A percentile compares a stretch with the other conserved stretches of the same genome.
These are phyloP conservation scores for Danio albolineatus DNA, from an alignment of 2,797 vertebrate genomes.

Conservation along the genomic window DNA sequence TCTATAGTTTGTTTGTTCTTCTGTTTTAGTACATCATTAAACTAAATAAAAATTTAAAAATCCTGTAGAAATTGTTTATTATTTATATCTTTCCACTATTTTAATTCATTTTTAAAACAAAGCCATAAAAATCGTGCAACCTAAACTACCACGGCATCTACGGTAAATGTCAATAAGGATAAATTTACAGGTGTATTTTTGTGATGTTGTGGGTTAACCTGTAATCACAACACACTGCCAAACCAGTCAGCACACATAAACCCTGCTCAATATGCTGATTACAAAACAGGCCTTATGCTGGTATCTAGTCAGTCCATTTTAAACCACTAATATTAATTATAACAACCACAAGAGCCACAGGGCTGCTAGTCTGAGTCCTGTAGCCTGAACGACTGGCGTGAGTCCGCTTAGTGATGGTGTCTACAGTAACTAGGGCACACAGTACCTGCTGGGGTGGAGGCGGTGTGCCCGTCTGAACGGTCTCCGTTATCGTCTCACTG, in stretches of 20 bases:
- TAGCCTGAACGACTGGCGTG: not conserved
- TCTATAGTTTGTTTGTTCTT: too few species aligned
- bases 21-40: too few species aligned
- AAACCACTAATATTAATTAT: not conserved
- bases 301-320: not conserved
- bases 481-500: conserved; percentile 85
- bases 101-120: not conserved
- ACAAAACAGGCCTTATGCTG: conserved; percentile 10
- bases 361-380: not conserved
- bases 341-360: not conserved
- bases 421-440: too few species aligned
- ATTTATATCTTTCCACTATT: not conserved
- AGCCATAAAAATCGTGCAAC: not conserved
- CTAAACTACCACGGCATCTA: not conserved
- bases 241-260: not conserved
- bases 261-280: not conserved
- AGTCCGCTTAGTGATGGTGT: not conserved
- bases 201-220: not conserved
- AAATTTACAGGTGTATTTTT: not conserved
- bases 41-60: too few species aligned
- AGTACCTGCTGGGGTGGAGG: conserved; percentile 81
- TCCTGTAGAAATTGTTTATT: not conserved
- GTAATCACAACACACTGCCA: conserved; percentile 9
- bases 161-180: not conserved
- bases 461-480: conserved; percentile 76